Evolutionary conservation across 2,113 vertebrate genomes (phyloP).

Genomic region (Gymnocephalus cernua): DNA sequence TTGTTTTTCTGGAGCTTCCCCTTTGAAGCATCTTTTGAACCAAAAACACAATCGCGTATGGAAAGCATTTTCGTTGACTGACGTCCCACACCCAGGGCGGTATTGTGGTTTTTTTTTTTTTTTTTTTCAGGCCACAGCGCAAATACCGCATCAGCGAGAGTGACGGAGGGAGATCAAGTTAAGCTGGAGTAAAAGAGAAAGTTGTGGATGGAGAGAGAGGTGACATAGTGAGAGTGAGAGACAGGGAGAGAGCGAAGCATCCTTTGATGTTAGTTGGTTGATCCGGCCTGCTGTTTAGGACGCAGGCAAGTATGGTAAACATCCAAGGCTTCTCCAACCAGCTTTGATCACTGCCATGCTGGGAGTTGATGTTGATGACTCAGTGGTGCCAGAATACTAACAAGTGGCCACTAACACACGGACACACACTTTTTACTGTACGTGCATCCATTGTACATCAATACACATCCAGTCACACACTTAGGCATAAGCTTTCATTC

Average conservation of each 20-base stretch:
- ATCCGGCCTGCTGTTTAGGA: constrained; percentile 73
- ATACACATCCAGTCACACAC: neutral
- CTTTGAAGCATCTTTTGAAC: constrained; percentile 23
- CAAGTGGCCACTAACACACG: constrained; percentile 26
- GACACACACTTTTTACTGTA: constrained; percentile 27
- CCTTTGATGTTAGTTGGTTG: constrained; percentile 71
- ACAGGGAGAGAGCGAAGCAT: constrained; percentile 23
- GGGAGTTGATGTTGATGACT: constrained; percentile 68
- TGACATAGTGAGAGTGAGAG: constrained; percentile 22
- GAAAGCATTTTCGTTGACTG: constrained; percentile 39
- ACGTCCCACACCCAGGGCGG: neutral
- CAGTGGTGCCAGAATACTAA: constrained; percentile 58
- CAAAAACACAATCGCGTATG: constrained; percentile 15
- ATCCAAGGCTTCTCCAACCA: constrained; percentile 57
- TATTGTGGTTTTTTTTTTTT: too few relatives aligned
- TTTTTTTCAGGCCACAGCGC: neutral
- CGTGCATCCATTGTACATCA: neutral
- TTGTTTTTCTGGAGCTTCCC: constrained; percentile 1
- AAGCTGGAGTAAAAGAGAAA: constrained; percentile 28
- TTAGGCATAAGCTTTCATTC: neutral
- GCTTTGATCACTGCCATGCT: constrained; percentile 73
- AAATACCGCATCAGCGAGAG: constrained; percentile 35
- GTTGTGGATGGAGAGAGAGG: constrained; percentile 18
- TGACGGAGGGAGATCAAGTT: constrained; percentile 54
- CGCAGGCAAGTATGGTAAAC: constrained; percentile 72